Evolutionary conservation across 2,888 invertebrate genomes (phyloP), one percentile per base, ranked within the genome.

Genomic region (Drosophila falleni): DNA sequence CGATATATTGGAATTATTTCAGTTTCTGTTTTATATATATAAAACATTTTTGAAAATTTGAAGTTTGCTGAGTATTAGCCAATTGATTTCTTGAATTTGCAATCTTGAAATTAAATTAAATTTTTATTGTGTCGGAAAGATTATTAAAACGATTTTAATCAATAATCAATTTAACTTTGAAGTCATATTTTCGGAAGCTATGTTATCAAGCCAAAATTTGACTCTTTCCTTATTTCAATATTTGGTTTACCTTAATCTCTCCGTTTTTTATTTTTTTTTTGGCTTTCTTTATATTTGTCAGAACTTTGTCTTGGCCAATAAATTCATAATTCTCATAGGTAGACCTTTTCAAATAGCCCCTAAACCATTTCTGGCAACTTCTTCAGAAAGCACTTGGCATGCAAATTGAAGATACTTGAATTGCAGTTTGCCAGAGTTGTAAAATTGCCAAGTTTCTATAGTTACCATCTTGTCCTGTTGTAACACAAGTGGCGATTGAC

Each of bases 341-440:
- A 33, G 3, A 55, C 23, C n/a, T 42, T 39, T 72, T 44, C 16
- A 58, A 64, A 58, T 29, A 29, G 29, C 35, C 65, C 67, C 65
- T 11, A 33, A 61, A 65, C 80, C 71, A 16, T 39, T 71, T 64
- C 39, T 67, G 56, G 60, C 67, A 79, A 79, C 65, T 79, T 44
- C 15, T 23, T 23, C n/a, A 8, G 8, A n/a, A 44, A 39, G 66
- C 44, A 61, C 51, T 78, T 78, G 79, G 65, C 71, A 71, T 71
- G 76, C 71, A 68, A 78, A 79, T 75, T 75, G 71, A 55, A 41
- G 59, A 44, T 62, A 60, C 49, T 55, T 50, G 53, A 42, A 60
- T n/a, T 42, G 35, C 65, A 64, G 61, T 50, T 54, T 23, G 62
- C 42, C 31, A 46, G 15, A 54, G 54, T 29, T 46, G 55, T 46